phyloP scores from a whole-genome alignment of 2,797 vertebrate species.

The Leptatherina wallacei region DNA sequence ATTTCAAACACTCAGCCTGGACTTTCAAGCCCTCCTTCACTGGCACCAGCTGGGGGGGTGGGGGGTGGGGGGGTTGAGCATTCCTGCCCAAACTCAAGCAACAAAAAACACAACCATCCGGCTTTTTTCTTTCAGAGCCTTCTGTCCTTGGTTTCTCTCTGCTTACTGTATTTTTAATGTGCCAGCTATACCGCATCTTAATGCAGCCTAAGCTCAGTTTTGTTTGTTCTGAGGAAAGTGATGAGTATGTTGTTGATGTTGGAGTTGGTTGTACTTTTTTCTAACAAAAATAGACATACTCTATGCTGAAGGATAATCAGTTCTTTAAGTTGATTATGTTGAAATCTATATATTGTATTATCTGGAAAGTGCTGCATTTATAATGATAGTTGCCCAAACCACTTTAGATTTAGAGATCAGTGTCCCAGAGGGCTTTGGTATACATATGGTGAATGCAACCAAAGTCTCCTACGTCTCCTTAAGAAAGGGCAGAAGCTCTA shows the following conservation, averaged over 20 bases:
- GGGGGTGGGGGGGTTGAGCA: conserved; percentile 35
- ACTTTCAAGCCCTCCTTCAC: conserved; percentile 49
- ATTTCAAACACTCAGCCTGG: conserved; percentile 37
- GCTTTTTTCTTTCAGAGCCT: conserved; percentile 31
- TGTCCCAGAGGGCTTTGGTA: conserved; percentile 59
- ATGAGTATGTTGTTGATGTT: conserved; percentile 19
- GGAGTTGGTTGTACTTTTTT: not conserved
- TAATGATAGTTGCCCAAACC: conserved; percentile 35
- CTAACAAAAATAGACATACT: conserved; percentile 12
- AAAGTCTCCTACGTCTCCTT: conserved; percentile 69
- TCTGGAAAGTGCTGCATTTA: conserved; percentile 33
- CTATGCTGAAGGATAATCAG: conserved; percentile 4
- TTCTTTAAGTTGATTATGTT: conserved; percentile 28
- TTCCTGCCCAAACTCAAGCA: conserved; percentile 43
- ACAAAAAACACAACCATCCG: conserved; percentile 29
- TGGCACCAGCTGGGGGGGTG: conserved; percentile 55
- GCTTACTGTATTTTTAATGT: conserved; percentile 29
- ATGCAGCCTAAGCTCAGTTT: conserved; percentile 13
- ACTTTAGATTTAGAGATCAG: conserved; percentile 41
- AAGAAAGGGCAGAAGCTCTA: conserved; percentile 38
- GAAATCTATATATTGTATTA: not conserved
- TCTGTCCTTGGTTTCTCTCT: conserved; percentile 39
- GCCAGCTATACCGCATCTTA: conserved; percentile 20
- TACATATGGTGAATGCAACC: conserved; percentile 38
- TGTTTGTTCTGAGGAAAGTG: conserved; percentile 27